Base-by-base conservation (phyloP, 2,113 vertebrate genomes). In the Gadus macrocephalus region DNA sequence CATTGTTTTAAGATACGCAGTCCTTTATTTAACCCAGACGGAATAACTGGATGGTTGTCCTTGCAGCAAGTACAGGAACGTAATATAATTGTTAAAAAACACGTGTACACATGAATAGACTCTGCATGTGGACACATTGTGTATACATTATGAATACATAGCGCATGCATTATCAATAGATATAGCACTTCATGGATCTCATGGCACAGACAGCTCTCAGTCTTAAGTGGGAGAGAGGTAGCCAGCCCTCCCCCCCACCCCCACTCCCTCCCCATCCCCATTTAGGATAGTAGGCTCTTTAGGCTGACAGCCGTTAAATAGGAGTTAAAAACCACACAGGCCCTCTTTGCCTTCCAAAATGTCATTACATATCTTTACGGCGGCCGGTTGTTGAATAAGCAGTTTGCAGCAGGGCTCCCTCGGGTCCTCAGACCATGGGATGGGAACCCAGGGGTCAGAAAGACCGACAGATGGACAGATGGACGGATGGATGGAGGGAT, bases 311-410 rank as follows among this genome's bases (percentile, higher is more conserved):
- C 87, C 91, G 91, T 93, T 92, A 93, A 92, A 92, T 91, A 91
- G 91, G 91, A 93, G 92, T 92, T 92, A 91, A 92, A 93, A 92
- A 92, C 92, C 92, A 90, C 92, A 91, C 87, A 91, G 92, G 90
- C 91, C 42, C 91, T 92, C 89, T 92, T 92, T 92, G 88, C 89
- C 87, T 90, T 78, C 82, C 69, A 81, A 91, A 92, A 92, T 92
- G 91, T 92, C 91, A 92, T 92, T 93, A 93, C 87, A 91, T 85
- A 85, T 92, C 88, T 91, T 91, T 90, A 92, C 91, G 89, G 90
- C 83, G 27, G 89, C 80, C 77, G 79, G 85, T 91, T 93, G 92
- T 92, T 93, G 92, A 92, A 92, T 93, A 92, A 92, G 92, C 91
- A 93, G 89, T 92, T 92, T 86, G 83, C 89, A 88, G 88, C 89